Conservation (phyloP, 2,888 invertebrate genomes). For the Eledona agricola region DNA sequence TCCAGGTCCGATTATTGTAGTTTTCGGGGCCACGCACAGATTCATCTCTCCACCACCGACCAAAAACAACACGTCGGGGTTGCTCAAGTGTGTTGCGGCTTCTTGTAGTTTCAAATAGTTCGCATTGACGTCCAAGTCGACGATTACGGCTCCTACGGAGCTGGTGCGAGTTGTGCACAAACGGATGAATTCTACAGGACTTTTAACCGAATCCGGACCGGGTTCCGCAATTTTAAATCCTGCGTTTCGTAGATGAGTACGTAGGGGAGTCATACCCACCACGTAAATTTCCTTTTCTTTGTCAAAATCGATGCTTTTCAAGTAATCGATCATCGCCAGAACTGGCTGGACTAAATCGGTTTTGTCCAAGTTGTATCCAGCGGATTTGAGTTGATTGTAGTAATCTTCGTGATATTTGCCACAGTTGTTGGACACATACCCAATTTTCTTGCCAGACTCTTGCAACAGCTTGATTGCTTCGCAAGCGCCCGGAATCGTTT, state of each 20-base stretch:
- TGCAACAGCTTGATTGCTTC: conserved; percentile 63
- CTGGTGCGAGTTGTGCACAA: conserved; percentile 19
- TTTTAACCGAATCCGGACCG: conserved; percentile 60
- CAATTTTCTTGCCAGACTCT: conserved; percentile 63
- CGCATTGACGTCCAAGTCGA: conserved; percentile 65
- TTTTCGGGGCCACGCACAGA: conserved; percentile 58
- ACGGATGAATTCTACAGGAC: not conserved
- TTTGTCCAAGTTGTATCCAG: conserved; percentile 44
- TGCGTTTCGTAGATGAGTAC: conserved; percentile 57
- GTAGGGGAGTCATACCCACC: conserved; percentile 61
- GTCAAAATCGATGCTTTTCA: conserved; percentile 65
- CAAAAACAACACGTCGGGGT: conserved; percentile 65
- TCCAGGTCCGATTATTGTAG: conserved; percentile 60
- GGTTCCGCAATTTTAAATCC: conserved; percentile 62
- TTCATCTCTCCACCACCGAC: conserved; percentile 64
- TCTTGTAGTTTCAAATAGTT: conserved; percentile 66
- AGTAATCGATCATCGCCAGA: conserved; percentile 64
- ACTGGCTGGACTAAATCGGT: conserved; percentile 65
- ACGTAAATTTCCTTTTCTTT: conserved; percentile 66
- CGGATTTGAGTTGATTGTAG: conserved; percentile 43
- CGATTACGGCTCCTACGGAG: conserved; percentile 65
- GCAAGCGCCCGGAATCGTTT: conserved; percentile 61
- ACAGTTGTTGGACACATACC: conserved; percentile 50
- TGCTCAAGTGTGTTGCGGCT: conserved; percentile 63
- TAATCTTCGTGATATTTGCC: conserved; percentile 52